Percentiles rank a stretch among this genome's conserved stretches.
Evolutionary conservation across 1,140 invertebrate species (phyloP).

Genomic region (Oryzaephilus surinamensis): DNA sequence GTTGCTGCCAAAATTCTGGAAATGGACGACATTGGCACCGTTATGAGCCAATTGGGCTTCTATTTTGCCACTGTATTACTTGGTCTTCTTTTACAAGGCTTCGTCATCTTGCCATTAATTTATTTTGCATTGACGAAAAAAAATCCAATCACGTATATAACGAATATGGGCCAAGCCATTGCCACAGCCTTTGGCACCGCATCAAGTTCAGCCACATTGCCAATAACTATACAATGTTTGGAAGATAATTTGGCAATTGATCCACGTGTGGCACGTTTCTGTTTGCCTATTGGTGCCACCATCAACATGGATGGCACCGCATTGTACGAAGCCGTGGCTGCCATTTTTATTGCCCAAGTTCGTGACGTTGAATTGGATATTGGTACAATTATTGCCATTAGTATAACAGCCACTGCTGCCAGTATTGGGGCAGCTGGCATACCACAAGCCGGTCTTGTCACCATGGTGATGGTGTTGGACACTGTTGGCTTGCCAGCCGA

Average conservation of each 20-base stretch:
- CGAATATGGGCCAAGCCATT: conserved; percentile 62
- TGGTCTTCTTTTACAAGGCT: conserved; percentile 70
- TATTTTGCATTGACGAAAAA: conserved; percentile 55
- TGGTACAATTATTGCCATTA: conserved; percentile 46
- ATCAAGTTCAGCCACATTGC: conserved; percentile 58
- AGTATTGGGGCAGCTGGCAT: conserved; percentile 85
- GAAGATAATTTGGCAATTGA: conserved; percentile 71
- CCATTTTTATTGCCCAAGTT: conserved; percentile 75
- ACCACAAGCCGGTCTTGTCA: conserved; percentile 72
- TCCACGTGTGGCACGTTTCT: conserved; percentile 65
- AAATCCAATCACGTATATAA: conserved; percentile 56
- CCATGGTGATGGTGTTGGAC: conserved; percentile 79
- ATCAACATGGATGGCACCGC: conserved; percentile 84
- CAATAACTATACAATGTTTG: conserved; percentile 63
- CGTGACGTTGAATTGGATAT: conserved; percentile 50
- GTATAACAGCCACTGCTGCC: conserved; percentile 75
- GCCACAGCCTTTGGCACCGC: conserved; percentile 71
- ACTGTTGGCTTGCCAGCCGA: conserved; percentile 71
- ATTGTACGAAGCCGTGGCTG: conserved; percentile 74
- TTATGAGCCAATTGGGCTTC: conserved; percentile 66
- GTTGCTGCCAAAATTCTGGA: conserved; percentile 69
- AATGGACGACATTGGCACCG: conserved; percentile 59
- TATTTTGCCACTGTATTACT: conserved; percentile 71
- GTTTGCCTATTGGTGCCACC: conserved; percentile 75
- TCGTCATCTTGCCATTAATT: conserved; percentile 58